These are phyloP conservation scores for Oscheius sp. DNA, from an alignment of 2,888 invertebrate species.

Conservation along the genomic window DNA sequence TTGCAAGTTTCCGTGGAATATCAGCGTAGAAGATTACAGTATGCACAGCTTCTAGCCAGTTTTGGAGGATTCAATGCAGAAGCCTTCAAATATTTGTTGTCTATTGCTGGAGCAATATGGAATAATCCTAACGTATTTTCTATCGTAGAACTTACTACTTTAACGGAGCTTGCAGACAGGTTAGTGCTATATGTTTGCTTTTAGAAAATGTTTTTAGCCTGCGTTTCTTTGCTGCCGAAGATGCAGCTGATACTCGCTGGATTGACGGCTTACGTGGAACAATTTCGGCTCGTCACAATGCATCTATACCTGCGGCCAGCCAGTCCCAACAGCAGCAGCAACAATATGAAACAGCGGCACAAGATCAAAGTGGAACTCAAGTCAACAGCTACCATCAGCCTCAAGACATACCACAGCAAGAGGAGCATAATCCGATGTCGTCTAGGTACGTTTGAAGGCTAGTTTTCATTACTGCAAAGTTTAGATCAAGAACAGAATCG, in stretches of 20 bases:
- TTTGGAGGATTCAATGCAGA: conserved; percentile 65
- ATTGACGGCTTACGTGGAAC: conserved; percentile 42
- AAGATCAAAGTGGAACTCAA: not conserved
- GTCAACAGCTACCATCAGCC: not conserved
- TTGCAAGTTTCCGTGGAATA: conserved; percentile 57
- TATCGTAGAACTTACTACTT: conserved; percentile 40
- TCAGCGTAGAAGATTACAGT: conserved; percentile 60
- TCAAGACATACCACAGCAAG: not conserved
- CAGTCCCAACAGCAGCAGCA: not conserved
- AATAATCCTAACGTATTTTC: conserved; percentile 38
- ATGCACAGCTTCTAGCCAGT: conserved; percentile 62
- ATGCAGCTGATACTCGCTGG: conserved; percentile 48
- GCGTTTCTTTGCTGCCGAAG: conserved; percentile 43
- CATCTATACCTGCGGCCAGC: not conserved
- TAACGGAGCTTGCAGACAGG: conserved; percentile 64
- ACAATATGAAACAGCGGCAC: not conserved
- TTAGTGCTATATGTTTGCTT: conserved; percentile 4
- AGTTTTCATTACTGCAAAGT: not conserved
- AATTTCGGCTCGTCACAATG: too few relatives aligned
- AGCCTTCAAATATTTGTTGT: conserved; percentile 58
- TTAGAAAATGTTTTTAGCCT: conserved; percentile 36
- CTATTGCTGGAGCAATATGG: conserved; percentile 56
- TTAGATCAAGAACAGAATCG: conserved; percentile 35
- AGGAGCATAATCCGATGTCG: conserved; percentile 8
- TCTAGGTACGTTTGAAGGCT: not conserved